Percentiles rank a stretch among this genome's conserved stretches.
Evolutionary conservation across 2,888 invertebrate species (phyloP).

Genomic region (Allophyes oxyacanthae): DNA sequence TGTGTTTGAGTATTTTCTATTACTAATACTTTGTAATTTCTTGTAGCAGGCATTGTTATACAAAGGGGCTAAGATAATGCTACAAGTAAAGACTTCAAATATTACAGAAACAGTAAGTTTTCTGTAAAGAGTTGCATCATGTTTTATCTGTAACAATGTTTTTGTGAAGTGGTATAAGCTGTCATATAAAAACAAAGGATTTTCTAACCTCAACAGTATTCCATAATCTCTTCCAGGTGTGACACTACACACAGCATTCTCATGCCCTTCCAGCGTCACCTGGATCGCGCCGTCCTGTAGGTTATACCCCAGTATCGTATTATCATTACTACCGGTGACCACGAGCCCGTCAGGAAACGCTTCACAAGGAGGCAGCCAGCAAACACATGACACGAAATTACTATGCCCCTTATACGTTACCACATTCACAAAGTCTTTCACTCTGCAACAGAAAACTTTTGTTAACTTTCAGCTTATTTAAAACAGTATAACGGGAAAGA

Average conservation of each 20-base stretch:
- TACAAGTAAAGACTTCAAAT: no score
- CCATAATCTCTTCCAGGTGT: constrained; percentile 79
- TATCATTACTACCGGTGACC: constrained; percentile 97
- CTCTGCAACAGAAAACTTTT: constrained; percentile 73
- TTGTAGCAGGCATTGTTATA: no score
- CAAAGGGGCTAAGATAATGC: no score
- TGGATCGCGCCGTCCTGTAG: constrained; percentile 92
- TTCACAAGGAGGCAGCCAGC: constrained; percentile 92
- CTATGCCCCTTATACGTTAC: constrained; percentile 94
- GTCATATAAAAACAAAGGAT: constrained; percentile 23
- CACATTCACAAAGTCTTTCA: constrained; percentile 90
- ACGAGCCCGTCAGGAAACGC: constrained; percentile 94
- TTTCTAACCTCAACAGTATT: constrained; percentile 77
- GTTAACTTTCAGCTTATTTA: constrained; percentile 19
- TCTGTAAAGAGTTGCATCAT: neutral
- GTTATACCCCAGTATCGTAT: constrained; percentile 94
- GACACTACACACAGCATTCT: constrained; percentile 91
- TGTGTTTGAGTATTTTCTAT: no score
- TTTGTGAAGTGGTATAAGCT: neutral
- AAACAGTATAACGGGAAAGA: constrained; percentile 22
- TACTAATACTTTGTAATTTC: no score
- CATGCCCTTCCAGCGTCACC: constrained; percentile 93
- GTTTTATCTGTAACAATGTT: neutral
- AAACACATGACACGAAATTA: constrained; percentile 95
- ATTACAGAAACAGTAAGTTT: no score